Base-by-base conservation (phyloP, 2,797 vertebrate species). In the Pangasius krempfi region DNA sequence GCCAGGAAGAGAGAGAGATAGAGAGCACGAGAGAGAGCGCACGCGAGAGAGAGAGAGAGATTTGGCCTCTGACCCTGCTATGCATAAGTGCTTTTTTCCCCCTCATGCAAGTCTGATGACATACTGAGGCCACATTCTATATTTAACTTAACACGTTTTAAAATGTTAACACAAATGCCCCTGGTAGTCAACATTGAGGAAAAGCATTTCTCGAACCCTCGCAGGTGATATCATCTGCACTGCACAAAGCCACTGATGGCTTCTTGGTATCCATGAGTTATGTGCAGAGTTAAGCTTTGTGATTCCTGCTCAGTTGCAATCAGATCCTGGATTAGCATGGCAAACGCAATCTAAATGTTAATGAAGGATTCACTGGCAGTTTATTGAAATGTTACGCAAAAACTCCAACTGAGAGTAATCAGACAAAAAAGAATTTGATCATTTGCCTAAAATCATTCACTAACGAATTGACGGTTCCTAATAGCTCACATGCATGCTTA, bases 261-360 rank as follows among this genome's bases (percentile, higher is more conserved):
- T 80, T 80, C 50, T 37, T 76, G 18, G 30, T 56, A 56, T 78
- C 75, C 47, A 27, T 64, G 40, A 6, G 60, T 84, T 64, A 62
- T 58, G 73, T 66, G 58, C 47, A 80, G 50, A 88, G 60, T 78
- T 85, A 37, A 81, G 40, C 37, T 50, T 79, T 68, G 25, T 60
- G 66, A 70, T 73, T 73, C 73, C 79, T 40, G 66, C 56, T 88
- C 83, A 85, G 30, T 56, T 73, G 84, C 54, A 81, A 72, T 86
- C 84, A 81, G 88, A 79, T 85, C 37, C n/a, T 25, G 47, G 44
- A 68, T 86, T 73, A 87, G 64, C 40, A 64, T 73, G 37, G 27
- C n/a, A 85, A 81, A 60, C 13, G 82, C 87, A 88, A 88, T 88
- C 87, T 64, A 88, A 87, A 87, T 87, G 85, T 78, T 89, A 86